These are phyloP conservation scores for Dichetophora obliterata DNA, from an alignment of 2,888 invertebrate species.

Conservation along the genomic window DNA sequence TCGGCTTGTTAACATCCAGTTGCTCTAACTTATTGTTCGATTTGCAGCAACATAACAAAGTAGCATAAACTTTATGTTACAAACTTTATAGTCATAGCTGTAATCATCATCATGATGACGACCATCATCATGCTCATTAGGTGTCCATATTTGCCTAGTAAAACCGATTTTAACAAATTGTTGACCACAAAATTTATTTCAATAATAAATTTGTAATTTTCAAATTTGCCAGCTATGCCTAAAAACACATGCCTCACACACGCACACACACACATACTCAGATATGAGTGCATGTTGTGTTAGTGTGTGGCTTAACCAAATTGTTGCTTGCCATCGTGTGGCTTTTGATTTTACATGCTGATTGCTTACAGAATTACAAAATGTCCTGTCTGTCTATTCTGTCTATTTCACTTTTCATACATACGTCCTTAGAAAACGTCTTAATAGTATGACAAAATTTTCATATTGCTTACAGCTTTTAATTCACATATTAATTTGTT, in stretches of 20 bases:
- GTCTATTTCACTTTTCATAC: background rate
- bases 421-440: background rate
- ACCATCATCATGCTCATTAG: background rate
- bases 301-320: background rate
- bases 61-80: background rate
- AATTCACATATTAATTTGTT: background rate
- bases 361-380: background rate
- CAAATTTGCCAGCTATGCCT: slow-evolving; percentile 13
- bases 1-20: background rate
- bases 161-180: slow-evolving; percentile 19
- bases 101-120: background rate
- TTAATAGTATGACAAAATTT: background rate
- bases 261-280: slow-evolving; percentile 2
- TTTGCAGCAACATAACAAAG: background rate
- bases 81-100: background rate
- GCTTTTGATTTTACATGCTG: background rate
- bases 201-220: slow-evolving; percentile 15
- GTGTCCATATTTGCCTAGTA: background rate
- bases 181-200: slow-evolving; percentile 28
- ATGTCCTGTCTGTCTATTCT: background rate
- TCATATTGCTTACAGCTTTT: background rate
- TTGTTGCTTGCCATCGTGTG: background rate
- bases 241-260: background rate
- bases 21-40: background rate
- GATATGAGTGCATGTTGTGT: background rate